A percentile compares a stretch with the other conserved stretches of the same genome.
These are phyloP conservation scores for Zeus faber DNA, from an alignment of 2,113 vertebrate genomes.

Conservation along the genomic window DNA sequence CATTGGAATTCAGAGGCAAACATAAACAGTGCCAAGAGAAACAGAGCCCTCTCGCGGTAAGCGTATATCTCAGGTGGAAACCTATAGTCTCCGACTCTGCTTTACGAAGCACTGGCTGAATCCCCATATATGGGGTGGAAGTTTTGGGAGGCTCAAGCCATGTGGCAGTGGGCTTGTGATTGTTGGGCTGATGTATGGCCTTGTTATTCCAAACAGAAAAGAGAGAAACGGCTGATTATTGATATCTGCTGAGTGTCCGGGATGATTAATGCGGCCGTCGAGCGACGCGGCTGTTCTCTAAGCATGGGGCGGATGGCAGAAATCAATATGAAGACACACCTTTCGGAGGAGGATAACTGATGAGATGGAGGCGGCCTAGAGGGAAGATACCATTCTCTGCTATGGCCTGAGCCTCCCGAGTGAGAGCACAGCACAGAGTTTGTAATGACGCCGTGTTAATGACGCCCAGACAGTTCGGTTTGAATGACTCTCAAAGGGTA, in stretches of 20 bases:
- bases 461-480: slow-evolving; percentile 29
- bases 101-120: neutral
- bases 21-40: slow-evolving; percentile 18
- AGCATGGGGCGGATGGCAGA: slow-evolving; percentile 42
- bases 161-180: slow-evolving; percentile 31
- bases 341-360: slow-evolving; percentile 53
- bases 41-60: neutral
- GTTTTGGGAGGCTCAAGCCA: slow-evolving; percentile 21
- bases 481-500: no score
- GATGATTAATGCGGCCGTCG: slow-evolving; percentile 50
- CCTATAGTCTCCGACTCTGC: neutral
- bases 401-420: slow-evolving; percentile 22
- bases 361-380: slow-evolving; percentile 28
- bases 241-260: slow-evolving; percentile 57
- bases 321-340: slow-evolving; percentile 56
- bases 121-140: slow-evolving; percentile 51
- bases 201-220: slow-evolving; percentile 56
- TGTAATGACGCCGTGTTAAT: slow-evolving; percentile 21
- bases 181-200: slow-evolving; percentile 51
- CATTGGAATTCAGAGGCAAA: slow-evolving; percentile 24
- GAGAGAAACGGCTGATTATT: slow-evolving; percentile 55
- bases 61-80: no score
- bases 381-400: slow-evolving; percentile 50
- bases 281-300: slow-evolving; percentile 47
- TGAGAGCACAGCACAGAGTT: slow-evolving; percentile 15